phyloP scores from a whole-genome alignment of 2,888 invertebrate genomes.

The Desoria tigrina region DNA sequence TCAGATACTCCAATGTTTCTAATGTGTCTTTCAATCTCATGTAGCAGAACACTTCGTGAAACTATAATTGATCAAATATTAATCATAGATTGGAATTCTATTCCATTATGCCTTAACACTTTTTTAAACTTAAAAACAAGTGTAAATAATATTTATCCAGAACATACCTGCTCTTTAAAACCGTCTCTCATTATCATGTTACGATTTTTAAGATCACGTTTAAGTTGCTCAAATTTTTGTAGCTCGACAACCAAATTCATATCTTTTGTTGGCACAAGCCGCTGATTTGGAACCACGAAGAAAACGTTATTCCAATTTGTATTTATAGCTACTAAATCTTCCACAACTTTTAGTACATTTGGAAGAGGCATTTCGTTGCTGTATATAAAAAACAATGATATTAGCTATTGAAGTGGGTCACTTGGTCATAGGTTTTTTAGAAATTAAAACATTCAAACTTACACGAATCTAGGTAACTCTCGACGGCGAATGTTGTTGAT shows the following conservation, averaged over 20 bases:
- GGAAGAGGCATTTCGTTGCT: constrained; percentile 35
- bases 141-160: too few species aligned
- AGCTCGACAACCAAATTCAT: constrained; percentile 28
- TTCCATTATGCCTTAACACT: too few species aligned
- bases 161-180: constrained; percentile 13
- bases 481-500: constrained; percentile 73
- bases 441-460: too few species aligned
- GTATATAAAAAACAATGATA: too few species aligned
- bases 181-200: neutral
- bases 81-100: too few species aligned
- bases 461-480: constrained; percentile 71
- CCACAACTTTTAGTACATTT: constrained; percentile 26
- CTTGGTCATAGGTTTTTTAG: constrained; percentile 1
- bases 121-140: too few species aligned
- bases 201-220: constrained; percentile 11
- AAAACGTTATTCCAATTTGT: neutral
- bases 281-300: constrained; percentile 16
- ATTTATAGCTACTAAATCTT: constrained; percentile 12
- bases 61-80: too few species aligned
- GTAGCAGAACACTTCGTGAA: constrained; percentile 66
- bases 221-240: constrained; percentile 20
- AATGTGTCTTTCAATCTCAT: constrained; percentile 61
- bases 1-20: constrained; percentile 71
- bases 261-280: constrained; percentile 21
- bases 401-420: neutral